phyloP scores from a whole-genome alignment of 2,797 vertebrate genomes.

The Muraenolepis orangiensis region DNA sequence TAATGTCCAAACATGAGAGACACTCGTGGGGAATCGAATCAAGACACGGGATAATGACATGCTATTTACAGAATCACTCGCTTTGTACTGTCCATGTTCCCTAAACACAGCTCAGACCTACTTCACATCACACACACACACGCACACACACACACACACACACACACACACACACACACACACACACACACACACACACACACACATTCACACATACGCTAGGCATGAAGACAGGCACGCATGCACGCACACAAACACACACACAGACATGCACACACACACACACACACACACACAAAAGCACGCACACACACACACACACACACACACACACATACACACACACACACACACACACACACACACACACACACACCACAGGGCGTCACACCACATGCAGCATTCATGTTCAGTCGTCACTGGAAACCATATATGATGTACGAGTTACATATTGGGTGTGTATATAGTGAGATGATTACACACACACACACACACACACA shows the following conservation, averaged over 20 bases:
- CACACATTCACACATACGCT: conserved; percentile 10
- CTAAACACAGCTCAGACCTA: conserved; percentile 59
- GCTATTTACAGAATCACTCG: conserved; percentile 56
- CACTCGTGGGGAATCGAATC: conserved; percentile 50
- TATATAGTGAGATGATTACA: too few species aligned
- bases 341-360: conserved; percentile 8
- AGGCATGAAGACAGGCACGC: too few species aligned
- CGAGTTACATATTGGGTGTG: not conserved
- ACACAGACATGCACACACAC: not conserved
- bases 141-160: not conserved
- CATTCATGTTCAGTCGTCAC: too few species aligned
- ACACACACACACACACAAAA: too few species aligned
- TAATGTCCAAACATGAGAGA: conserved; percentile 55
- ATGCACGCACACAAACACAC: not conserved
- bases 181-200: not conserved
- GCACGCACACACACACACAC: not conserved
- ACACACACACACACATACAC: not conserved
- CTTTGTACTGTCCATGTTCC: conserved; percentile 42
- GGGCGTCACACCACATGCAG: too few species aligned
- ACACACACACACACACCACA: not conserved
- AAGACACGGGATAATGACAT: conserved; percentile 61
- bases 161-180: not conserved
- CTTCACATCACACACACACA: conserved; percentile 36
- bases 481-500: not conserved
- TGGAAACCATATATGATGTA: not conserved